Evolutionary conservation across 1,140 invertebrate genomes (phyloP), one percentile per base, ranked within the genome.

Genomic region (Zaprionus vittiger): DNA sequence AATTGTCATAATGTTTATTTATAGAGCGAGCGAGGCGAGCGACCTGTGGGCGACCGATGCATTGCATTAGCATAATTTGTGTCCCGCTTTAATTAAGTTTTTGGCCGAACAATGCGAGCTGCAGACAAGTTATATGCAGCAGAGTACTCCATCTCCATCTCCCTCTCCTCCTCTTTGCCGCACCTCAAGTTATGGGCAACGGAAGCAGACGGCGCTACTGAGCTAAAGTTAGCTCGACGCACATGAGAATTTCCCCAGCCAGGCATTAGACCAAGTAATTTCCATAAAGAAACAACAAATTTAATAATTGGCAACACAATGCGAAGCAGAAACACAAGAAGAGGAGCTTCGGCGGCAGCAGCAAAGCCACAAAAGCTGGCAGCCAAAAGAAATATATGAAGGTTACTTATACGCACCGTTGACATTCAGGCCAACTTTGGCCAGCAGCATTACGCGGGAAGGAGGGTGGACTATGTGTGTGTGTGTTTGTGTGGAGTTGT

Each of bases 1-100:
- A 87, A 87, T 89, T 84, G 83, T 83, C 83, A 89, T 89, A 87
- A 89, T 73, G 74, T 84, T 75, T 89, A 87, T 83, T 89, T 89
- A 84, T 89, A 79, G 77, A 65, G 60, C 60, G 20, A 56, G 41
- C 20, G 22, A 61, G 12, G n/a, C n/a, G n/a, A 63, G 61, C 67
- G 38, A 31, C 54, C 24, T 66, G 31, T 54, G 41, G 41, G 26
- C 68, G 47, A 52, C 47, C 47, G 47, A 41, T 67, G 55, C 44
- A 85, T 87, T 83, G 83, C 84, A 86, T 86, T 86, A 83, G 64
- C 84, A 86, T 87, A 86, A 86, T 80, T 86, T 78, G 77, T 69
- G 47, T 52, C 47, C 47, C 47, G 20, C 54, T 71, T 70, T 81
- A 87, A 87, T 89, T 87, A 78, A 80, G 80, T 83, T 87, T 60